Evolutionary conservation across 1,140 invertebrate species (phyloP), one percentile per base, ranked within the genome.

Genomic region (Trichogramma pretiosum): DNA sequence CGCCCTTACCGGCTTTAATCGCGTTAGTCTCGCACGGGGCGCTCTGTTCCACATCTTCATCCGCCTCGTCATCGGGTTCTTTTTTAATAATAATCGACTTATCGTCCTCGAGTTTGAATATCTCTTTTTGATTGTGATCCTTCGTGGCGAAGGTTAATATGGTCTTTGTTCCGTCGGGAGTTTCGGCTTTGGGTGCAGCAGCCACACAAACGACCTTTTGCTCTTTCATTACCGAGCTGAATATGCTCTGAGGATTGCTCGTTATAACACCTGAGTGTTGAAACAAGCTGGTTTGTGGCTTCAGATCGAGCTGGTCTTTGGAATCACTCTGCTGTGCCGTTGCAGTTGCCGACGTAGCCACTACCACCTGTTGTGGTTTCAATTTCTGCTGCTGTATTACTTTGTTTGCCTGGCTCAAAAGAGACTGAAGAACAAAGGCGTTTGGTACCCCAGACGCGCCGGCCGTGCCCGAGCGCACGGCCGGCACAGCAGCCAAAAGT

Each of bases 401-500:
- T 60, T 77, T 63, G 68, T 63, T 72, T 53, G 54, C 66, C 45
- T 76, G 73, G 58, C 74, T 77, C 16, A 76, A 56, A 43, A 77
- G 74, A 16, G 74, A 75, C 45, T 78, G 76, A 2, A 78, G 67
- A 0, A 78, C 65, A 0, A 78, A 56, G 30, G 76, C 64, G 46
- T 77, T 77, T 0, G 70, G 59, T 11, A 68, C 63, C 0, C 60
- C 58, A 11, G 40, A 26, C 3, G 58, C 55, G 7, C 53, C 55
- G 0, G 61, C 57, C 3, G 59, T 39, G 2, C 61, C 53, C 14
- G 75, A 67, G 0, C 75, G 70, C 13, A 79, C 74, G 17, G 78
- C 75, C 0, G 79, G 77, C 2, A 79, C 72, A 0, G 81, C 78
- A 4, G 78, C 76, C 7, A 84, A 62, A 16, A 83, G 67, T 57